These are phyloP conservation scores for Artemisiospiza belli DNA, from an alignment of 2,113 vertebrate species.

Conservation along the genomic window DNA sequence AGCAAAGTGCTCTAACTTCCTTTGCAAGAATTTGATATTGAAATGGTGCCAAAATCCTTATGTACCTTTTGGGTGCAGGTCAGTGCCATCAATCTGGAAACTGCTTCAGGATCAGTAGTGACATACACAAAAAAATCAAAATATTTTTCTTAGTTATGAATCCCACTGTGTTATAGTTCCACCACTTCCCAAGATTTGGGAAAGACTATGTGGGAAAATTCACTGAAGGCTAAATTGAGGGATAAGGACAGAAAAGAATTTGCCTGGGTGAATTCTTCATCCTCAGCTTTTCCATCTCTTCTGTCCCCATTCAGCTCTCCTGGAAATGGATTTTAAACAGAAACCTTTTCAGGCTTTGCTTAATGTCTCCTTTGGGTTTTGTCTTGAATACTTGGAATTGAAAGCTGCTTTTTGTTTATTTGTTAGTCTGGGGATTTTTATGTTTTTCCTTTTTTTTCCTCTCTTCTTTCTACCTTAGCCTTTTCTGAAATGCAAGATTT, in stretches of 20 bases:
- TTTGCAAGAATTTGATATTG: not conserved
- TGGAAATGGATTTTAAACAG: not conserved
- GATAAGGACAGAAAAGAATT: not conserved
- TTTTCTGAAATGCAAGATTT: not conserved
- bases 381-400: not conserved
- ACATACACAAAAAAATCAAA: not conserved
- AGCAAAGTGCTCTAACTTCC: not conserved
- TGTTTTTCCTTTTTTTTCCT: rapidly evolving
- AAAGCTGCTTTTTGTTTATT: not conserved
- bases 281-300: not conserved
- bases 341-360: not conserved
- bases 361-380: not conserved
- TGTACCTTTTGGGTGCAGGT: not conserved
- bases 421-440: too few relatives aligned
- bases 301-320: not conserved
- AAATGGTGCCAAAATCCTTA: not conserved
- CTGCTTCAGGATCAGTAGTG: not conserved
- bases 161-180: not conserved
- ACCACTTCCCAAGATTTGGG: not conserved
- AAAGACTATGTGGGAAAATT: not conserved
- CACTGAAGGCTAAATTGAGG: not conserved
- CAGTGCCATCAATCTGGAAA: not conserved
- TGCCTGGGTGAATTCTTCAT: not conserved
- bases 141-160: not conserved
- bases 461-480: not conserved